These are phyloP conservation scores for Rutpela maculata DNA, from an alignment of 2,888 invertebrate genomes.

Conservation along the genomic window DNA sequence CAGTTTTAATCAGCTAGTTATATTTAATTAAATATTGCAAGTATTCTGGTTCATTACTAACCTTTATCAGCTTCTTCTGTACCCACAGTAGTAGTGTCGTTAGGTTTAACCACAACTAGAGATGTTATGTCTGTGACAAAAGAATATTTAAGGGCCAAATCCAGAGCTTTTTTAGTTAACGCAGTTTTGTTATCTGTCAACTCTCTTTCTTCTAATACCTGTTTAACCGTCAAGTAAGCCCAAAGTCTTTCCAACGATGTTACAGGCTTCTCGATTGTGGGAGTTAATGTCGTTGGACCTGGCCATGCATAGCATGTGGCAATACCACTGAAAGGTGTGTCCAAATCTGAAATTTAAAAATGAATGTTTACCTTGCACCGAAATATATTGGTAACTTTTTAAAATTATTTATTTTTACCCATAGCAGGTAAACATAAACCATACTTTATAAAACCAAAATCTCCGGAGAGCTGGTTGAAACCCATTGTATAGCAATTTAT, in stretches of 20 bases:
- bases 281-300: constrained; percentile 55
- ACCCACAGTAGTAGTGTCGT: not conserved
- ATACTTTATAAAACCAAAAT: too few species aligned
- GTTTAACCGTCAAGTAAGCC: constrained; percentile 81
- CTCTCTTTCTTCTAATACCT: constrained; percentile 20
- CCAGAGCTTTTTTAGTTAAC: constrained; percentile 76
- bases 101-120: constrained; percentile 74
- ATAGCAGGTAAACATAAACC: too few species aligned
- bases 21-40: too few species aligned
- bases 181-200: constrained; percentile 47
- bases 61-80: not conserved
- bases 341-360: constrained; percentile 13
- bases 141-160: constrained; percentile 75
- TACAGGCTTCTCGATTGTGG: constrained; percentile 58
- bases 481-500: too few species aligned
- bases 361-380: not conserved
- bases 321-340: constrained; percentile 41
- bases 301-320: constrained; percentile 35
- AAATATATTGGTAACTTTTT: too few species aligned
- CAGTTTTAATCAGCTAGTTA: too few species aligned
- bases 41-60: not conserved
- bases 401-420: too few species aligned
- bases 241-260: constrained; percentile 73
- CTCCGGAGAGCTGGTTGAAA: too few species aligned
- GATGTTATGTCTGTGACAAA: constrained; percentile 83